These are phyloP conservation scores for Montifringilla adamsi DNA, from an alignment of 2,113 vertebrate species.

Conservation along the genomic window DNA sequence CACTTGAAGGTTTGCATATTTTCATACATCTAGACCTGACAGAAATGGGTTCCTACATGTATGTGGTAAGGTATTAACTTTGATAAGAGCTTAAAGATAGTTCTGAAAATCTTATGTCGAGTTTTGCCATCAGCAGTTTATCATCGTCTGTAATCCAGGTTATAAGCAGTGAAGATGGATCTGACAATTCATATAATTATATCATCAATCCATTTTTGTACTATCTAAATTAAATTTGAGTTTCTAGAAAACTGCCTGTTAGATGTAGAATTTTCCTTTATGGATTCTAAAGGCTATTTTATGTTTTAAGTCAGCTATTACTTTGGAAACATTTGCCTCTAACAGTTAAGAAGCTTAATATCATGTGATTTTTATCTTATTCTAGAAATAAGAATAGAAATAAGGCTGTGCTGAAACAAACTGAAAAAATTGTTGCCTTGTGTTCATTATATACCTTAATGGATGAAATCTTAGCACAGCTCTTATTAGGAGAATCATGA, in stretches of 20 bases:
- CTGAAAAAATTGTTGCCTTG: neutral
- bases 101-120: neutral
- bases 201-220: neutral
- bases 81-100: neutral
- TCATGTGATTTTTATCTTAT: neutral
- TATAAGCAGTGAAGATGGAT: neutral
- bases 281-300: neutral
- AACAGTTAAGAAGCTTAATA: neutral
- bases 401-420: neutral
- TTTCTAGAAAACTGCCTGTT: neutral
- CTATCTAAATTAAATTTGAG: neutral
- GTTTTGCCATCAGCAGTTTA: neutral
- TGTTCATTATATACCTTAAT: neutral
- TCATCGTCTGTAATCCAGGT: fast-evolving
- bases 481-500: neutral
- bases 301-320: neutral
- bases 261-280: neutral
- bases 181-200: neutral
- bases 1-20: neutral
- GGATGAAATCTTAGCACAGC: neutral
- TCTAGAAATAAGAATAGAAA: neutral
- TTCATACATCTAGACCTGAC: neutral
- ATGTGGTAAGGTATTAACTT: neutral
- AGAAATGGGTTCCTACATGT: neutral
- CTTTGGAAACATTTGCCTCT: neutral